Evolutionary conservation across 2,888 invertebrate species (phyloP).

Genomic region (Eupithecia pulchellata): DNA sequence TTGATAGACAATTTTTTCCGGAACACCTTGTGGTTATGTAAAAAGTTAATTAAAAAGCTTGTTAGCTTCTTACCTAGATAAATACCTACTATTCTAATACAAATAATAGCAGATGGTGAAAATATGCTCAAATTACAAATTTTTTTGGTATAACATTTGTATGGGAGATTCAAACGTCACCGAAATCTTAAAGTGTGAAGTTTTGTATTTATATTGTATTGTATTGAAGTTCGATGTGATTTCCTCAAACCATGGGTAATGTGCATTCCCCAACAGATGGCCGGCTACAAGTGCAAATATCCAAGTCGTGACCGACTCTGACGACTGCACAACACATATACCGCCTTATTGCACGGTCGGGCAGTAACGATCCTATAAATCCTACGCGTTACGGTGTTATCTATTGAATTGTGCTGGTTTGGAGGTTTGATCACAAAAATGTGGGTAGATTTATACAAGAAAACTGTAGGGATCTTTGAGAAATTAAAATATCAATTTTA

Average conservation of each 20-base stretch:
- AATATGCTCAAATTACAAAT: no score
- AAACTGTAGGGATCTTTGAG: background rate
- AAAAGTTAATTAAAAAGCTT: no score
- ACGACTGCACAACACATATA: slow-evolving; percentile 23
- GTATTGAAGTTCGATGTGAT: background rate
- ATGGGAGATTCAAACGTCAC: no score
- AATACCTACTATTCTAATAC: no score
- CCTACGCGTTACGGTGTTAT: slow-evolving; percentile 18
- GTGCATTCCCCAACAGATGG: slow-evolving; percentile 23
- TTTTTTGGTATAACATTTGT: no score
- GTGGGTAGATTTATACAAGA: background rate
- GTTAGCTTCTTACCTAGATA: no score
- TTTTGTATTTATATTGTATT: no score
- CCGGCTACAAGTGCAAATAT: slow-evolving; percentile 27
- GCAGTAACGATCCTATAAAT: slow-evolving; percentile 37
- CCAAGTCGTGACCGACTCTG: slow-evolving; percentile 31
- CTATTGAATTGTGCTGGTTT: slow-evolving; percentile 7
- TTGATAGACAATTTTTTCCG: no score
- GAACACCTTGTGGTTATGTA: no score
- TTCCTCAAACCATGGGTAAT: background rate
- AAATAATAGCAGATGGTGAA: no score
- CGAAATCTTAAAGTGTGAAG: no score
- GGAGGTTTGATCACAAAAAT: background rate
- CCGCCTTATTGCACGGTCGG: slow-evolving; percentile 16
- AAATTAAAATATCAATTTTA: background rate